These are phyloP conservation scores for Dysidea cf. avara DNA, from an alignment of 37 sponge, comb jelly and placozoan species.

Conservation along the genomic window DNA sequence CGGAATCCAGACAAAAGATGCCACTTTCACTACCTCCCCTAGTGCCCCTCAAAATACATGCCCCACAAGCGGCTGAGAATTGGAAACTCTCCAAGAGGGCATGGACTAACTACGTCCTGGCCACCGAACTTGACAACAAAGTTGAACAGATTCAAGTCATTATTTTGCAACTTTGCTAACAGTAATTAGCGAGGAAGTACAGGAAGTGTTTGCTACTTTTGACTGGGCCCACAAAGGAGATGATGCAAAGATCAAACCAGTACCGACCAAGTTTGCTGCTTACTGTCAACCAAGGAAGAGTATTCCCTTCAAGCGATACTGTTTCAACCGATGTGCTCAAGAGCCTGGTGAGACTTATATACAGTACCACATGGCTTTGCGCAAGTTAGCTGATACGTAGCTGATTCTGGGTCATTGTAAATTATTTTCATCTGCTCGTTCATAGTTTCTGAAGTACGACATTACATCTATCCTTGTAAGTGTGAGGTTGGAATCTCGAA, in stretches of 20 bases:
- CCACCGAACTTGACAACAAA: constrained; percentile 23
- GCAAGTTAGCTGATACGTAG: constrained; percentile 18
- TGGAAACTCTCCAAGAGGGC: constrained; percentile 28
- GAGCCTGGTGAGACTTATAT: constrained; percentile 32
- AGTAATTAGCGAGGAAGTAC: no score
- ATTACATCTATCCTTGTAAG: no score
- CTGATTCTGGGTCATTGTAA: no score
- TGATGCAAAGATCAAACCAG: constrained; percentile 13
- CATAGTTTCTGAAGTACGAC: no score
- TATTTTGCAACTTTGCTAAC: constrained; percentile 22
- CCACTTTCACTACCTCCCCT: constrained; percentile 18
- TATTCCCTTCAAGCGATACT: constrained; percentile 31
- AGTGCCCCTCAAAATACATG: constrained; percentile 17
- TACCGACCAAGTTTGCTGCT: constrained; percentile 13
- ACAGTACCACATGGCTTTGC: constrained; percentile 23
- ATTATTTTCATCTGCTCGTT: no score
- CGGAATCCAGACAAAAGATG: no score
- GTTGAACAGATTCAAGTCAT: constrained; percentile 19
- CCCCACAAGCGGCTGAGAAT: constrained; percentile 28
- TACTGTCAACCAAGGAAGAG: constrained; percentile 27
- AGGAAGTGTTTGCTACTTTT: constrained; percentile 34
- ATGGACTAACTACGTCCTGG: constrained; percentile 23
- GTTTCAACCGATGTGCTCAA: constrained; percentile 8
- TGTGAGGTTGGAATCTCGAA: no score
- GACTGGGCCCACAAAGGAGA: constrained; percentile 17